Percentiles rank a stretch among this genome's conserved stretches.
These are phyloP conservation scores for Branchellion lobata DNA, from an alignment of 2,888 invertebrate genomes.

Conservation along the genomic window DNA sequence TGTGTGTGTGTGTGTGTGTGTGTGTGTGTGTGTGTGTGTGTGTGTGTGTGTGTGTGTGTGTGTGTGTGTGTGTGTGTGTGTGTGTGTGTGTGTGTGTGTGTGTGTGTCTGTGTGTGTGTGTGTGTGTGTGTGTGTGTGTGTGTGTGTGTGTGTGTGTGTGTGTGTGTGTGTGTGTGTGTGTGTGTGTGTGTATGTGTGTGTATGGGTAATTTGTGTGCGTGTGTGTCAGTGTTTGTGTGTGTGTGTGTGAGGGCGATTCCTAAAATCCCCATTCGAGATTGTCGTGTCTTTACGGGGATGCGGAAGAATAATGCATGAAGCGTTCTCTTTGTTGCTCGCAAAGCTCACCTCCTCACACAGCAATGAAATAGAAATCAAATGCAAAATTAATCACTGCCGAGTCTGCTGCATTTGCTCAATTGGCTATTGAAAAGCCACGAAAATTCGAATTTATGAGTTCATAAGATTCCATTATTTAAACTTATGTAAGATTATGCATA, in stretches of 20 bases:
- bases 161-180: conserved; percentile 15
- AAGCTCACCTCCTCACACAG: no score
- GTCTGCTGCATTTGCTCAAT: no score
- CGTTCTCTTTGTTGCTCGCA: no score
- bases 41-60: neutral
- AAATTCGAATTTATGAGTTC: no score
- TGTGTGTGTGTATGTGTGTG: conserved; percentile 1
- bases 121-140: conserved; percentile 9
- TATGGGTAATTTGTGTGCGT: neutral
- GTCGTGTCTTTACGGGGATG: no score
- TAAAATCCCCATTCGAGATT: no score
- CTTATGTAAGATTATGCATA: no score
- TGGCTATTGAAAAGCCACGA: no score
- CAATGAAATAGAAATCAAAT: no score
- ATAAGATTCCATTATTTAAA: no score
- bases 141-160: conserved; percentile 11
- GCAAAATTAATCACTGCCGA: no score
- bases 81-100: conserved; percentile 15
- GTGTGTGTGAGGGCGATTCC: neutral
- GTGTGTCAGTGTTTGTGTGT: neutral
- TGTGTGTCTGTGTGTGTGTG: neutral
- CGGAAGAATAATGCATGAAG: no score
- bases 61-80: neutral
- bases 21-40: neutral
- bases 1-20: neutral